These are phyloP conservation scores for Tympanuchus pallidicinctus DNA, from an alignment of 2,113 vertebrate genomes.

Conservation along the genomic window DNA sequence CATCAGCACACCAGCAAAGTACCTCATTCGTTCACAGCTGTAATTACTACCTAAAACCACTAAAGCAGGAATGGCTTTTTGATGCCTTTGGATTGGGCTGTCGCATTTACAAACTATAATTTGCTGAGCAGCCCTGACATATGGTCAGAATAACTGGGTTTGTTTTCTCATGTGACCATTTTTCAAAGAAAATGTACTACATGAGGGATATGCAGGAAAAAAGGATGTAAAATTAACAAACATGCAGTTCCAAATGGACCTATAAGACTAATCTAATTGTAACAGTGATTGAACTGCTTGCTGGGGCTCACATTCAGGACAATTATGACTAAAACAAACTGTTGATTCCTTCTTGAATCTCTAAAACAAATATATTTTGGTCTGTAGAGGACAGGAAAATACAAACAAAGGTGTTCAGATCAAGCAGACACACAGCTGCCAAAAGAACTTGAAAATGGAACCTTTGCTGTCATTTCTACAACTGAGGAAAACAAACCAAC, in stretches of 20 bases:
- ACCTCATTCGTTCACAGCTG: not conserved
- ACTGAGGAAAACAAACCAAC: not conserved
- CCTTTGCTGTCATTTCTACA: not conserved
- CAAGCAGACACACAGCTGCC: not conserved
- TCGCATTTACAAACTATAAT: constrained; percentile 27
- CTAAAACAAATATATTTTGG: not conserved
- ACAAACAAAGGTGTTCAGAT: not conserved
- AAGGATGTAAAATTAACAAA: not conserved
- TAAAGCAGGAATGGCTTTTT: not conserved
- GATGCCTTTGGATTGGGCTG: constrained; percentile 27
- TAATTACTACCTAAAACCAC: not conserved
- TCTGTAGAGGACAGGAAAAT: not conserved
- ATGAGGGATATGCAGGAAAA: not conserved
- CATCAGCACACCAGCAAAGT: not conserved
- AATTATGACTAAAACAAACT: not conserved
- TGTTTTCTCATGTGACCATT: constrained; percentile 15
- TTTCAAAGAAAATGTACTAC: constrained; percentile 16
- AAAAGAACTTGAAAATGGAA: not conserved
- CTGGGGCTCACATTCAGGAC: not conserved
- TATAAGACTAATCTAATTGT: not conserved
- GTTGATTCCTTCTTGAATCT: not conserved
- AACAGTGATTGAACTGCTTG: not conserved
- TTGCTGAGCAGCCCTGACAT: constrained; percentile 47
- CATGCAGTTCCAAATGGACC: not conserved
- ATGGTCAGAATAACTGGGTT: constrained; percentile 45